Base-by-base conservation (phyloP, 1,140 invertebrate species). In the Cheumatopsyche charites region DNA sequence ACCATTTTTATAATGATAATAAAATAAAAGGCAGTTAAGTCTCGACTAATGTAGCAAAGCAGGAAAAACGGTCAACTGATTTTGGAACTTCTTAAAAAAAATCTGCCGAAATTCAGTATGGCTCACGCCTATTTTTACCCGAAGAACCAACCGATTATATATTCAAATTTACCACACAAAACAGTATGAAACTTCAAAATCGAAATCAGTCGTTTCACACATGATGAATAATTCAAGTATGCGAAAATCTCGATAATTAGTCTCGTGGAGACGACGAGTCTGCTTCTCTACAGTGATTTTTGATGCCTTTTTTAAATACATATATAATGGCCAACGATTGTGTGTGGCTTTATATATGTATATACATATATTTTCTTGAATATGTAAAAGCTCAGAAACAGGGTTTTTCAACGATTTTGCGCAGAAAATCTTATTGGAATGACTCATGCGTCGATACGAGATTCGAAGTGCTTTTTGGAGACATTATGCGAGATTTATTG, bases 41-140 rank as follows among this genome's bases (percentile, higher is more conserved):
- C 9, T 36, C 3, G 3, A 3, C 29, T 36, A 9, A 36, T 36
- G 29, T 36, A 36, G 3, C 29, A 3, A 36, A 36, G 29, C 29
- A 36, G 29, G 29, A 36, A 36, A 36, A 36, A 36, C 9, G 29
- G 29, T 36, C 29, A 9, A 3, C 3, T 36, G 3, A 36, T 36
- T 36, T 36, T 36, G 29, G 9, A 61, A 61, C 55, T 15, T 25
- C 5, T 61, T 13, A 15, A 61, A 3, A 49, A 49, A 19, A 15
- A 21, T 21, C 68, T 67, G 68, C 71, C 71, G 52, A n/a, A n/a
- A n/a, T n/a, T n/a, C n/a, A n/a, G n/a, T n/a, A 52, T 73, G 19
- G 11, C 70, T 73, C 72, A 73, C 62, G 42, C 36, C 62, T 70
- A 73, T 73, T 73, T 73, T 70, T 73, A 73, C 61, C 26, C n/a